Evolutionary conservation across 2,888 invertebrate species (phyloP), one percentile per base, ranked within the genome.

Genomic region (Arge pagana): DNA sequence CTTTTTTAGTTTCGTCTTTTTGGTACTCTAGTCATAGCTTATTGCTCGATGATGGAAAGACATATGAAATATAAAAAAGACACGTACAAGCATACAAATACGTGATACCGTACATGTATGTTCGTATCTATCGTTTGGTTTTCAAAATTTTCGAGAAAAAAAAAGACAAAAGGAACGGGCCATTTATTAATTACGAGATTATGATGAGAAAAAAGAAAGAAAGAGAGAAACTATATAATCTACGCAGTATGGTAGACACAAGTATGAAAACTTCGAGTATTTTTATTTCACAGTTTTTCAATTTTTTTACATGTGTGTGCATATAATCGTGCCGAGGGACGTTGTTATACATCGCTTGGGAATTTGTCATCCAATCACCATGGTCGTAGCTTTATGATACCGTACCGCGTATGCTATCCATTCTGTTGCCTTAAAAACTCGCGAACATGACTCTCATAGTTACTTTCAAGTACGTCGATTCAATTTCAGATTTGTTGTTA

Each of bases 221-320:
- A 26, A 26, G n/a, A 45, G 19, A 19, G 19, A 33, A 33, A 45
- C 35, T 45, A 45, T 45, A 35, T 45, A 45, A 45, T 45, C 31
- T 33, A 33, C 35, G 33, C 62, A 65, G 61, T 61, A 71, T 74
- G 76, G 68, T 68, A 65, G 76, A 76, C 76, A 76, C 76, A 76
- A 76, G 75, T 74, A 74, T 68, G 73, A 74, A 74, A 73, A 68
- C 63, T 56, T 56, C 60, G 35, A 16, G 10, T 8, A 23, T 33
- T 23, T 2, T 8, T 42, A 6, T 13, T 11, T 26, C 28, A 2
- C 10, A 40, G 1, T 28, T 45, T 45, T 21, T 33, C 15, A 23
- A 21, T 24, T 45, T 13, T 5, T 23, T 45, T 31, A 19, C 5
- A 11, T 42, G 21, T 19, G 31, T 43, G 31, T 43, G 43, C 43